Evolutionary conservation across 64 coral and sea anemone species (phyloP).

Genomic region (Trachythela sp.): DNA sequence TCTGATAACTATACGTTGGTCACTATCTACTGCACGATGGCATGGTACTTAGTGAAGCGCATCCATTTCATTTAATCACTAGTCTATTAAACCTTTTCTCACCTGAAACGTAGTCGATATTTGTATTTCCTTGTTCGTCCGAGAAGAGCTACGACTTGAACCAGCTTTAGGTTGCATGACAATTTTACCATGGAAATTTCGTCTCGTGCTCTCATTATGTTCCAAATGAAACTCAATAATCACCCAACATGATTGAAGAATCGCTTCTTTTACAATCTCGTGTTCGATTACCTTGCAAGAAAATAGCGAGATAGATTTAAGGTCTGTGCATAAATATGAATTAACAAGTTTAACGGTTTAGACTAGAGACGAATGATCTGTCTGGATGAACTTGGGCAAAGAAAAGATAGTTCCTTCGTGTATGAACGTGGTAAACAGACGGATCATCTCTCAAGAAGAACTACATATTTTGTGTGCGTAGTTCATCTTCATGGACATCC

Average conservation of each 20-base stretch:
- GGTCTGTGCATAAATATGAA: too few species aligned
- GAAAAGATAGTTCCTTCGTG: too few species aligned
- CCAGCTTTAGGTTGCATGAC: not conserved
- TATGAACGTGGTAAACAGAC: too few species aligned
- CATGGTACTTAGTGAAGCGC: not conserved
- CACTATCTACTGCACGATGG: not conserved
- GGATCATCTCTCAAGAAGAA: too few species aligned
- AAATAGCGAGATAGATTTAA: not conserved
- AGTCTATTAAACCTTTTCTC: not conserved
- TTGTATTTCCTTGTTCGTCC: not conserved
- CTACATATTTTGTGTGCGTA: too few species aligned
- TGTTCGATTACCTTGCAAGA: not conserved
- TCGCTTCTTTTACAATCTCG: not conserved
- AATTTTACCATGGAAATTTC: conserved; percentile 1
- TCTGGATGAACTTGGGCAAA: too few species aligned
- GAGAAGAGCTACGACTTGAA: not conserved
- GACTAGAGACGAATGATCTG: too few species aligned
- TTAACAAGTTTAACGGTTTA: too few species aligned
- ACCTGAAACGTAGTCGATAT: not conserved
- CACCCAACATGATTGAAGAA: not conserved
- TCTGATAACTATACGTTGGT: not conserved
- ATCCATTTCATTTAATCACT: not conserved
- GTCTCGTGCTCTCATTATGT: not conserved
- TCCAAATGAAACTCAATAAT: conserved; percentile 16
- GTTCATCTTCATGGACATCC: too few species aligned